Conservation (phyloP, 2,113 vertebrate genomes). For the Lycocorax pyrrhopterus region DNA sequence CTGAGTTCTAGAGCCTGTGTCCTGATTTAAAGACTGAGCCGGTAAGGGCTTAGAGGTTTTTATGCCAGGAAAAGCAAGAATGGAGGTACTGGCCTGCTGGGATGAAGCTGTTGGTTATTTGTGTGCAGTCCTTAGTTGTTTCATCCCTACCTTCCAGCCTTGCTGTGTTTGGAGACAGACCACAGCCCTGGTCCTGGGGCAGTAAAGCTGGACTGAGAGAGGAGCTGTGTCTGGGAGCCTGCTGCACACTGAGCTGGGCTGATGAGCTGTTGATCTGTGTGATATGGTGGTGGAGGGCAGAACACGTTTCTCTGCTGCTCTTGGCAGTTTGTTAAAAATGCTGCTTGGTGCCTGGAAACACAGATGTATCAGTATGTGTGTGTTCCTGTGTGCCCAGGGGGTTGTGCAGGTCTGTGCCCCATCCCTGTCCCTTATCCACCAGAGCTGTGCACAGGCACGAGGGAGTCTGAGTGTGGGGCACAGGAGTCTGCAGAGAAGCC, state of each 20-base stretch:
- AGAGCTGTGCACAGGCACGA: neutral
- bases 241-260: neutral
- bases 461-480: neutral
- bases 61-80: neutral
- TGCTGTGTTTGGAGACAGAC: neutral
- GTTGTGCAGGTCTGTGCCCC: neutral
- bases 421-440: neutral
- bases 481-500: neutral
- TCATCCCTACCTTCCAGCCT: neutral
- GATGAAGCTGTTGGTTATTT: neutral
- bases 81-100: neutral
- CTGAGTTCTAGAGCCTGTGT: neutral
- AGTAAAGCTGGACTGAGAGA: neutral
- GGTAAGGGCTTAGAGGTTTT: neutral
- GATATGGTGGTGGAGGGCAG: neutral
- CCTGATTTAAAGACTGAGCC: neutral
- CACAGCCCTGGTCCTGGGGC: neutral
- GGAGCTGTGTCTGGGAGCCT: neutral
- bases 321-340: neutral
- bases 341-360: neutral
- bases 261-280: neutral
- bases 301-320: neutral
- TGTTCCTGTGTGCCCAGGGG: neutral
- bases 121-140: neutral
- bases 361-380: rapidly evolving